Base-by-base conservation (phyloP, 2,113 vertebrate genomes). In the Rattus norvegicus region DNA sequence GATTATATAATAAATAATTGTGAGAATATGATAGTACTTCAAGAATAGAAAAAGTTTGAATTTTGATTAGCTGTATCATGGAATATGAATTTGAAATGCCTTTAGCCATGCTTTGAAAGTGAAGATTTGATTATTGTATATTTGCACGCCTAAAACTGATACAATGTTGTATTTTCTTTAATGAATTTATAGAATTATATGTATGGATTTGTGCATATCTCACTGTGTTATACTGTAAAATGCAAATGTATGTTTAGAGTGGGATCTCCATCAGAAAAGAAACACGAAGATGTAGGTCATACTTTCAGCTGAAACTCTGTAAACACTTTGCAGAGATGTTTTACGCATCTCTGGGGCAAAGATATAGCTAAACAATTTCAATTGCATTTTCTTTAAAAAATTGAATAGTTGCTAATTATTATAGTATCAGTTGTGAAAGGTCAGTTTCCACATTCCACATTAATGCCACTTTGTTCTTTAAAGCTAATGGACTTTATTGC, bases 351-450 rank as follows among this genome's bases (percentile, higher is more conserved):
- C 47, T 94, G 69, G 36, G 33, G 17, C 49, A 93, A 79, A 65
- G 19, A 56, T 77, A 63, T 4, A 81, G 9, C 52, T 86, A 90
- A 92, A 93, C 77, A 24, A 1, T 87, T 93, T 49, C n/a, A 88
- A 75, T 93, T 87, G 14, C 77, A 52, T 72, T 93, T 89, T 97
- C 47, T 93, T 96, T 92, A 72, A 14, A 83, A 76, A 70, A 84
- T 13, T 79, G 14, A 95, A 12, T 81, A 95, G 49, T 93, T 97
- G 39, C 61, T 80, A 90, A 33, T 56, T 79, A 20, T 72, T 96
- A 56, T 2, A 43, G 39, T 65, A 72, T 92, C 76, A 92, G 77
- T 81, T 81, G 7, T 59, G 28, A 87, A 92, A 65, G n/a, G 8
- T 47, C 28, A 93, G 19, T 56, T 95, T 43, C 4, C 7, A 79